These are phyloP conservation scores for Oceanodroma tethys DNA, from an alignment of 2,113 vertebrate species.

Conservation along the genomic window DNA sequence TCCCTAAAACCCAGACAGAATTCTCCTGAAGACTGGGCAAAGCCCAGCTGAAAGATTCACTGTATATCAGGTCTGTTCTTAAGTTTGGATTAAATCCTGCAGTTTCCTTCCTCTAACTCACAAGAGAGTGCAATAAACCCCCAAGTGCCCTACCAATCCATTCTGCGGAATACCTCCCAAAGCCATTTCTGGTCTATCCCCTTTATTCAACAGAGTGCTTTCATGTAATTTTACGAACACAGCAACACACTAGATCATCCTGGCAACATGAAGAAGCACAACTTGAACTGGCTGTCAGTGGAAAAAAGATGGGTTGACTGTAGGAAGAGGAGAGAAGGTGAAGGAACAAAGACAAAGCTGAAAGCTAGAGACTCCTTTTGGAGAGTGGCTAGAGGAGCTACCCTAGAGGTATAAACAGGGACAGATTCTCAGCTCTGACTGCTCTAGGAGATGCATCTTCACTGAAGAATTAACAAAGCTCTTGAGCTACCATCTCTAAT, in stretches of 20 bases:
- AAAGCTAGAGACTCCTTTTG: not conserved
- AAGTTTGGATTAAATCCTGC: not conserved
- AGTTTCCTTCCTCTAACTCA: not conserved
- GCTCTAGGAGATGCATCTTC: not conserved
- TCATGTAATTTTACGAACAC: not conserved
- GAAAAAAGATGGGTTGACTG: not conserved
- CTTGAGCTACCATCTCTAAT: not conserved
- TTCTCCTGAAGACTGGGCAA: not conserved
- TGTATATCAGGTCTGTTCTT: not conserved
- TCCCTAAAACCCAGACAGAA: not conserved
- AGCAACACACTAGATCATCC: slow-evolving; percentile 24
- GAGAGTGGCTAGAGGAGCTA: not conserved
- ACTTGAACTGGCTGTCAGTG: not conserved
- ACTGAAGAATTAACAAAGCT: not conserved
- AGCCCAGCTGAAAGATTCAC: not conserved
- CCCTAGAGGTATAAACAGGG: not conserved
- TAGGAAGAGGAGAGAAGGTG: not conserved
- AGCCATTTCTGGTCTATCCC: slow-evolving; percentile 20
- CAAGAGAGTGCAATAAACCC: not conserved
- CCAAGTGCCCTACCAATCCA: not conserved
- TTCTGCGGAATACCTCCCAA: not conserved
- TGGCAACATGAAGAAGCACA: slow-evolving; percentile 31
- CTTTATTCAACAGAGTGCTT: not conserved
- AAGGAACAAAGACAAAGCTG: not conserved
- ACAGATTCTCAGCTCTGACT: not conserved